Evolutionary conservation across 2,113 vertebrate genomes (phyloP).

Genomic region (Vidua macroura): DNA sequence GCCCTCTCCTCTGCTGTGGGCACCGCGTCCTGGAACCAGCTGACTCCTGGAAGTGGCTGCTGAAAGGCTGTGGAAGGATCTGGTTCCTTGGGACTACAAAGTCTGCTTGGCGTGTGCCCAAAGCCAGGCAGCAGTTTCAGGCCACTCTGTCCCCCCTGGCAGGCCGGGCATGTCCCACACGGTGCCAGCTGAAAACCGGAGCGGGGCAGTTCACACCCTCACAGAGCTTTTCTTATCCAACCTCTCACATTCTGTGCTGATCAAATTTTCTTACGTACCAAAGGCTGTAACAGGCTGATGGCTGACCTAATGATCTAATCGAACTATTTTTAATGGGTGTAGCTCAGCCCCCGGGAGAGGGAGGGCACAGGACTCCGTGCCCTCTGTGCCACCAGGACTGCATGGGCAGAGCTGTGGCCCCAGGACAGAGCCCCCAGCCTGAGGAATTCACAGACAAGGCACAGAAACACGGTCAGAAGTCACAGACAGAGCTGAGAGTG

Average conservation of each 20-base stretch:
- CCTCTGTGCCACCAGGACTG: rapidly evolving
- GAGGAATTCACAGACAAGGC: background rate
- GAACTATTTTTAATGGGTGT: background rate
- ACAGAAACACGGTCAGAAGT: background rate
- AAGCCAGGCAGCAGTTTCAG: background rate
- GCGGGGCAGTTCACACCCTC: background rate
- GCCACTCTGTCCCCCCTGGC: background rate
- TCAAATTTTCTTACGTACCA: background rate
- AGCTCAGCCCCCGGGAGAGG: background rate
- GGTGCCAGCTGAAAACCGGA: background rate
- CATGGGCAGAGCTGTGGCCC: background rate
- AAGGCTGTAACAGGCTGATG: background rate
- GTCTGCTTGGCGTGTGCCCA: background rate
- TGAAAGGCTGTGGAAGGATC: background rate
- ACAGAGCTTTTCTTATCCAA: background rate
- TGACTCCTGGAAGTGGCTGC: background rate
- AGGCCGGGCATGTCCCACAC: background rate
- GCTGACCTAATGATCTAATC: background rate
- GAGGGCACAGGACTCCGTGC: background rate
- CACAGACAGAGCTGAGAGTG: background rate
- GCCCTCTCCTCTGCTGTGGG: background rate
- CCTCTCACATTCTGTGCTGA: background rate
- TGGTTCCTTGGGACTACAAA: background rate
- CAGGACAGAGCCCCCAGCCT: background rate
- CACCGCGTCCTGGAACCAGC: background rate